Percentiles rank a stretch among this genome's conserved stretches.
Conservation (phyloP, 2,888 invertebrate species). For the Eupithecia tripunctaria region DNA sequence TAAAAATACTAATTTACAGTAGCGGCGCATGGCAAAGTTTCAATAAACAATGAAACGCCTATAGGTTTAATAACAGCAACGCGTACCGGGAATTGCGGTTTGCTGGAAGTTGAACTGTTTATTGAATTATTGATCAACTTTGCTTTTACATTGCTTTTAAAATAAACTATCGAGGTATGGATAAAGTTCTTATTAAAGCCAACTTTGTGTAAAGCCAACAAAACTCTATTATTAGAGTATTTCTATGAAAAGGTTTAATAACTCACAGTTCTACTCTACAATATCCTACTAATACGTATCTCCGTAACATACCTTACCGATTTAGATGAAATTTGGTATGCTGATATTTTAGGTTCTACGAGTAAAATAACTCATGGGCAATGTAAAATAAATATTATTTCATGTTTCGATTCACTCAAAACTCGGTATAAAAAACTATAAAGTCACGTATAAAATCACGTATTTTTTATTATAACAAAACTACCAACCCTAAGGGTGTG, state of each 20-base stretch:
- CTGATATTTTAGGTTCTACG: no score
- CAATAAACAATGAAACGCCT: constrained; percentile 49
- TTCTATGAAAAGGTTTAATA: not conserved
- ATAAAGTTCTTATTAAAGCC: not conserved
- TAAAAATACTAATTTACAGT: not conserved
- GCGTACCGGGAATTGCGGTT: constrained; percentile 27
- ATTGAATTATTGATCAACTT: constrained; percentile 24
- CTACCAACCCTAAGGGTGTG: no score
- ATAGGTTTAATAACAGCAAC: constrained; percentile 53
- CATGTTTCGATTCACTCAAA: no score
- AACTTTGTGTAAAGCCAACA: not conserved
- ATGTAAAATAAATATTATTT: no score
- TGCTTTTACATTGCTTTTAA: constrained; percentile 14
- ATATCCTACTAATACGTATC: no score
- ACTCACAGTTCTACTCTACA: not conserved
- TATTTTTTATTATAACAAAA: no score
- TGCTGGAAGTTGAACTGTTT: constrained; percentile 23
- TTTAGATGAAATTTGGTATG: no score
- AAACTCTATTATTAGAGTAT: not conserved
- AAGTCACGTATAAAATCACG: no score
- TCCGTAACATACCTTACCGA: no score
- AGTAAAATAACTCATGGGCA: no score
- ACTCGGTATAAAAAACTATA: no score
- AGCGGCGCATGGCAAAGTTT: constrained; percentile 25
- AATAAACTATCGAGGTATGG: not conserved